A percentile compares a stretch with the other conserved stretches of the same genome.
These are phyloP conservation scores for Ormia ochracea DNA, from an alignment of 2,888 invertebrate species.

Conservation along the genomic window DNA sequence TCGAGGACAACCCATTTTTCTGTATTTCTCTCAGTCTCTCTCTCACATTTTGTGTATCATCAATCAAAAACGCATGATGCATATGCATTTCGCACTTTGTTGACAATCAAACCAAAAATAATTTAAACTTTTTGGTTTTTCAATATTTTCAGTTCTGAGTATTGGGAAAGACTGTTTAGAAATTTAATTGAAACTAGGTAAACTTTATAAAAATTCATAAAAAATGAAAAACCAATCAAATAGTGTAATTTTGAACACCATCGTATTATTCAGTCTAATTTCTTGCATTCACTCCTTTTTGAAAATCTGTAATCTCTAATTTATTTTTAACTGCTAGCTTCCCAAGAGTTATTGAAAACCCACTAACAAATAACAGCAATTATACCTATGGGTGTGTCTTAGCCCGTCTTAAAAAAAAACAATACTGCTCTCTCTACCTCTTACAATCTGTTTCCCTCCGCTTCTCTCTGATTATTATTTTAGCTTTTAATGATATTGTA, in stretches of 20 bases:
- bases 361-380: constrained; percentile 38
- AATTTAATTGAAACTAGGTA: constrained; percentile 78
- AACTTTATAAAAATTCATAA: constrained; percentile 57
- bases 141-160: constrained; percentile 77
- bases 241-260: constrained; percentile 26
- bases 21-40: background rate
- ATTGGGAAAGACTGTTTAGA: constrained; percentile 78
- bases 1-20: background rate
- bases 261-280: constrained; percentile 44
- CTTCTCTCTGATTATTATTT: background rate
- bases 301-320: constrained; percentile 36
- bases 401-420: background rate
- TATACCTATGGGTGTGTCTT: background rate
- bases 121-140: constrained; percentile 60
- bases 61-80: constrained; percentile 17
- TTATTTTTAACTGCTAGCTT: constrained; percentile 46
- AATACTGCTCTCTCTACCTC: background rate
- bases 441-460: background rate
- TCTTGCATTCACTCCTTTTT: constrained; percentile 52
- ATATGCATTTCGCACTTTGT: constrained; percentile 16
- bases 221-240: constrained; percentile 4
- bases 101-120: constrained; percentile 35
- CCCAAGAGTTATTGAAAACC: constrained; percentile 16
- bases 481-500: constrained; percentile 17
- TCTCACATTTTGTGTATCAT: background rate